A percentile compares a stretch with the other conserved stretches of the same genome.
These are phyloP conservation scores for Ceratina calcarata DNA, from an alignment of 1,140 invertebrate species.

Conservation along the genomic window DNA sequence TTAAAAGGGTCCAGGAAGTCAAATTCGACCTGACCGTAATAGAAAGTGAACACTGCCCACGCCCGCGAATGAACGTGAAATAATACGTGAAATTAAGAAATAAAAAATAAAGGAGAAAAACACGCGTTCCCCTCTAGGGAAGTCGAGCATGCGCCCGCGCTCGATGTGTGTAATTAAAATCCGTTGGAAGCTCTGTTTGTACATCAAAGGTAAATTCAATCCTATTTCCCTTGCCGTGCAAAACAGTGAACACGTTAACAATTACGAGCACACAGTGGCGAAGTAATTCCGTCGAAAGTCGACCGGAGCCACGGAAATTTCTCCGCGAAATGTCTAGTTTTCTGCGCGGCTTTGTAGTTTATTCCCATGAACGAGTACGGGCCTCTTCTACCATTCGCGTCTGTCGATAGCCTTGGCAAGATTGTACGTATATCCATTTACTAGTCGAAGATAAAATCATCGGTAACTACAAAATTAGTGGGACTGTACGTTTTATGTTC, in stretches of 20 bases:
- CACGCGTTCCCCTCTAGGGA: neutral
- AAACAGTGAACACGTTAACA: conserved; percentile 25
- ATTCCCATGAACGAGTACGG: neutral
- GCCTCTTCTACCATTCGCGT: neutral
- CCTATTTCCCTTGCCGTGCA: conserved; percentile 28
- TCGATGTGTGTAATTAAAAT: conserved; percentile 30
- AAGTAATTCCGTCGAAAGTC: conserved; percentile 28
- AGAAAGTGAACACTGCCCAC: neutral
- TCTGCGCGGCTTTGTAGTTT: neutral
- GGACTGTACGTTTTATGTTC: neutral
- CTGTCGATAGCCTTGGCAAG: neutral
- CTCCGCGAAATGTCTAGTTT: conserved; percentile 21
- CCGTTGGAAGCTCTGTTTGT: conserved; percentile 39
- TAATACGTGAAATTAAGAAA: neutral
- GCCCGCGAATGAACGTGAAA: neutral
- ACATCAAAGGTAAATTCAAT: conserved; percentile 39
- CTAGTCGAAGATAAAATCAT: neutral
- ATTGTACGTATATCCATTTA: neutral
- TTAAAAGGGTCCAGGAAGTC: conserved; percentile 3
- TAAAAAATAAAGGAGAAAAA: neutral
- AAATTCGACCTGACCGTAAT: conserved; percentile 9
- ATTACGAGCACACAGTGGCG: conserved; percentile 18
- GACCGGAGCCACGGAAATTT: neutral
- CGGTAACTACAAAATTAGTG: neutral
- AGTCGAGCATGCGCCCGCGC: neutral